A percentile compares a stretch with the other conserved stretches of the same genome.
Evolutionary conservation across 2,888 invertebrate species (phyloP).

Genomic region (Luffia ferchaultella): DNA sequence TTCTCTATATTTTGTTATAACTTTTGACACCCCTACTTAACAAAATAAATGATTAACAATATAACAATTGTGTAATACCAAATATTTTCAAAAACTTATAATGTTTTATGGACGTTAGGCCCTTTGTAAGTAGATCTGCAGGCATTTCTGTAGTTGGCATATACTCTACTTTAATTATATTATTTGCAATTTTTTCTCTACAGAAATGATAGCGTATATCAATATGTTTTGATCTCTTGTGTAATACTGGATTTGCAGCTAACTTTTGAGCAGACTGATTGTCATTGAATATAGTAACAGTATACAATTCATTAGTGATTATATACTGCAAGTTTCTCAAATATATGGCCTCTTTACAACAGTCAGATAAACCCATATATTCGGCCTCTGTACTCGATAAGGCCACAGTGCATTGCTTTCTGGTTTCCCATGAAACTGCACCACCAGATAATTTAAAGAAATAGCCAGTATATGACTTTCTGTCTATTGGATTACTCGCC

Average conservation of each 20-base stretch:
- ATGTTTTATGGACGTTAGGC: neutral
- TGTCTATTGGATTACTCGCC: slow-evolving; percentile 11
- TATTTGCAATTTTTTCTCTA: neutral
- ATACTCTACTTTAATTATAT: neutral
- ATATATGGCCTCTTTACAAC: slow-evolving; percentile 16
- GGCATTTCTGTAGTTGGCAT: slow-evolving; percentile 1
- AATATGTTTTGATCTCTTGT: slow-evolving; percentile 4
- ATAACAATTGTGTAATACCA: neutral
- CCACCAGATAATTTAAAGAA: slow-evolving; percentile 16
- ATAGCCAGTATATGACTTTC: slow-evolving; percentile 7
- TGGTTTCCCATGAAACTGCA: slow-evolving; percentile 20
- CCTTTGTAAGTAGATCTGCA: slow-evolving; percentile 5
- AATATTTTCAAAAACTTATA: neutral
- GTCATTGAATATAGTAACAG: slow-evolving; percentile 2
- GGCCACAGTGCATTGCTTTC: slow-evolving; percentile 18
- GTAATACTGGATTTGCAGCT: neutral
- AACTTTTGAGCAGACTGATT: slow-evolving; percentile 1
- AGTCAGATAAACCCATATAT: slow-evolving; percentile 21
- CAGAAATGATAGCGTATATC: slow-evolving; percentile 5
- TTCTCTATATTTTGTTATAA: too few species aligned
- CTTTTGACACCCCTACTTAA: too few species aligned
- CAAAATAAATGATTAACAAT: too few species aligned
- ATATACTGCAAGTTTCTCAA: slow-evolving; percentile 3
- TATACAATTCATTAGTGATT: neutral
- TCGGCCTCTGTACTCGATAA: slow-evolving; percentile 24